phyloP scores from a whole-genome alignment of 2,888 invertebrate genomes.

The Criorhina ranunculi region DNA sequence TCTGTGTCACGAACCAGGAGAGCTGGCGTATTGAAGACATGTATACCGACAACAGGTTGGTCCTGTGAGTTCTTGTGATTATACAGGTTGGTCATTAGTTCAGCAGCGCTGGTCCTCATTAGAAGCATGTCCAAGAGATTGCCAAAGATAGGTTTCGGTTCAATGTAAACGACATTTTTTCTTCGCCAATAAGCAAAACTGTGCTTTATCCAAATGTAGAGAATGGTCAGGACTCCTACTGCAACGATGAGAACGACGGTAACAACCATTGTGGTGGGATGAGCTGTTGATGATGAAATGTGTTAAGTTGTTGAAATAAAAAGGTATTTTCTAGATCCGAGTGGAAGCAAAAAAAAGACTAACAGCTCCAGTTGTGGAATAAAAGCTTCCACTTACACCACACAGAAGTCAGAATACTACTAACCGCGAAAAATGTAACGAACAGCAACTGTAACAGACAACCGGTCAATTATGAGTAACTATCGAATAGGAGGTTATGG shows the following conservation, averaged over 20 bases:
- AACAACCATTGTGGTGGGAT: not conserved
- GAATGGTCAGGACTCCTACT: constrained; percentile 69
- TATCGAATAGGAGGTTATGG: too few species aligned
- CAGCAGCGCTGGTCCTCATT: constrained; percentile 80
- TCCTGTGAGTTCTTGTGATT: constrained; percentile 79
- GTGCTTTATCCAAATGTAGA: constrained; percentile 83
- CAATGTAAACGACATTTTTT: constrained; percentile 82
- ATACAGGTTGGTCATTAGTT: constrained; percentile 83
- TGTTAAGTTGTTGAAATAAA: too few species aligned
- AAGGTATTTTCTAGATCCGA: too few species aligned
- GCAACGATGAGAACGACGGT: constrained; percentile 66
- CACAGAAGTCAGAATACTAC: too few species aligned
- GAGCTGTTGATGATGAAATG: not conserved
- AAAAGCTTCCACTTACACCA: too few species aligned
- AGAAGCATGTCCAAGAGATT: constrained; percentile 82
- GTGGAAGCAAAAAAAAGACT: too few species aligned
- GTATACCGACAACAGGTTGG: constrained; percentile 82
- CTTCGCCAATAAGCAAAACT: constrained; percentile 81
- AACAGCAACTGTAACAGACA: too few species aligned
- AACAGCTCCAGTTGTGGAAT: too few species aligned
- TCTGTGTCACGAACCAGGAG: constrained; percentile 84
- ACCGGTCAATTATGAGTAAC: too few species aligned
- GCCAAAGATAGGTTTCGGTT: constrained; percentile 84
- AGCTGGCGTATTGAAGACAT: constrained; percentile 84
- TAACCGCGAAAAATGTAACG: too few species aligned